Evolutionary conservation across 2,888 invertebrate species (phyloP).

Genomic region (Cylloceria caligata): DNA sequence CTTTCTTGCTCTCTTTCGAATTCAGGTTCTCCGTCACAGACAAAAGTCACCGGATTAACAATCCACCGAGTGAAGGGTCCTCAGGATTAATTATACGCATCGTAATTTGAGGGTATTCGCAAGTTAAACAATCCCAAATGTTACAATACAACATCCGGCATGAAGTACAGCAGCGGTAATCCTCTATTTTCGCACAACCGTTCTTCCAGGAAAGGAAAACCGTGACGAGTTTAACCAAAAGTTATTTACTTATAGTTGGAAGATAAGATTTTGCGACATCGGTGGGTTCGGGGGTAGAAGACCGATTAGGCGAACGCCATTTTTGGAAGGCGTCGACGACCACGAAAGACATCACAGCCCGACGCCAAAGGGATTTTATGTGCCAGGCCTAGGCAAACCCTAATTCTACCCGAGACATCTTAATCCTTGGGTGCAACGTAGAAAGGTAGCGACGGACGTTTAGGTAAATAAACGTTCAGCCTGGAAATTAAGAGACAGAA

Average conservation of each 20-base stretch:
- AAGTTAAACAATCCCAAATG: conserved; percentile 22
- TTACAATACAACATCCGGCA: neutral
- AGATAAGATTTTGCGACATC: neutral
- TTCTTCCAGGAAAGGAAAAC: neutral
- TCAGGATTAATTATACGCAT: neutral
- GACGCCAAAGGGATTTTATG: neutral
- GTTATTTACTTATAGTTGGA: no score
- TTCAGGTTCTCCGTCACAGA: neutral
- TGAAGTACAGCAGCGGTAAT: conserved; percentile 30
- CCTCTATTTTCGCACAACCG: no score
- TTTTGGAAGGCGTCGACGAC: neutral
- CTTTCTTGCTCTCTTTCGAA: no score
- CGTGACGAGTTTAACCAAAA: neutral
- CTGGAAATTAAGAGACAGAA: neutral
- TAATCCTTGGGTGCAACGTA: conserved; percentile 9
- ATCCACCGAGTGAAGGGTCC: neutral
- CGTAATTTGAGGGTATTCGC: neutral
- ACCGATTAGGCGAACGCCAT: neutral
- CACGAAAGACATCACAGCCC: neutral
- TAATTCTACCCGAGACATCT: conserved; percentile 7
- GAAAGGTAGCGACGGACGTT: neutral
- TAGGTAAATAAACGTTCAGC: neutral
- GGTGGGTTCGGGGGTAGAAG: neutral
- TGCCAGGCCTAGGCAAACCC: neutral
- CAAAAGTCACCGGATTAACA: conserved; percentile 22